Evolutionary conservation across 2,113 vertebrate species (phyloP), one percentile per base, ranked within the genome.

Genomic region (Lontra canadensis): DNA sequence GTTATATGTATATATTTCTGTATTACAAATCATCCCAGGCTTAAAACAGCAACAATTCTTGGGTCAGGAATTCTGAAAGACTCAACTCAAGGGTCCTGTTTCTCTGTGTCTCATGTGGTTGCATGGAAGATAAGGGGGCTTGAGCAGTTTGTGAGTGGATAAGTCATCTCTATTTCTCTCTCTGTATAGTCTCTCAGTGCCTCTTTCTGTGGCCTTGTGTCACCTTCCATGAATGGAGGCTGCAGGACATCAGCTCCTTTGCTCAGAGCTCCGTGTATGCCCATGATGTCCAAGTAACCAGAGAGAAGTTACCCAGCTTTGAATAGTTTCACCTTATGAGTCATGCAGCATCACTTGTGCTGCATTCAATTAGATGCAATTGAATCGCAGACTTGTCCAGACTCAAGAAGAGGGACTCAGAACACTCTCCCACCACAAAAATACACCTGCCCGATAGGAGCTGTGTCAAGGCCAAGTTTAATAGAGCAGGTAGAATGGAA

Each of bases 291-390:
- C 23, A 29, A 25, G 2, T 1, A 69, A 26, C 4, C 9, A 55
- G 20, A 23, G 2, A 67, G 23, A 61, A 69, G 12, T 0, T 7
- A 1, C 4, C 5, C 42, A 0, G 1, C 6, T 47, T 39, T 36
- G 3, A 63, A 49, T 6, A 13, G 26, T n/a, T 11, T 25, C 42
- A 34, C 23, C 12, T 73, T 39, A 23, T 5, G 69, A 34, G 15
- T 49, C n/a, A 18, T 4, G 4, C 5, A 69, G 7, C 31, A 9
- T 39, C 47, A 12, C 15, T 44, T 73, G 9, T 79, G 29, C 17
- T n/a, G 34, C 25, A 69, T 29, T 69, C 1, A 17, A 0, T 69
- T 34, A 78, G 4, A 88, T 14, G 6, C 2, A 6, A 65, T 18
- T 73, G 61, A n/a, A 6, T 63, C 25, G 2, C 26, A 49, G 29